Conservation (phyloP, 2,888 invertebrate species). For the Brachyopa scutellaris region DNA sequence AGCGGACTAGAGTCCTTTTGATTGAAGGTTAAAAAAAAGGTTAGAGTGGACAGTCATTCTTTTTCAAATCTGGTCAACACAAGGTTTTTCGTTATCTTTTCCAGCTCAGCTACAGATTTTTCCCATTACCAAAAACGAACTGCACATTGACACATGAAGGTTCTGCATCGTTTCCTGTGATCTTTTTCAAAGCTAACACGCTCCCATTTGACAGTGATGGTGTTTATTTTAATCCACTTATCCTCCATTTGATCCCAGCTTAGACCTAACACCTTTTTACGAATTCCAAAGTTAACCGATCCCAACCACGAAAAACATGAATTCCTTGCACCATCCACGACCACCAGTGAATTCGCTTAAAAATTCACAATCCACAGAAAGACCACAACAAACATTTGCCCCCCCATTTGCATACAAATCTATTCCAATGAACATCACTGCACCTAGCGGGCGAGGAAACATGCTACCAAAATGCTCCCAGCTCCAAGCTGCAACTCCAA, state of each 20-base stretch:
- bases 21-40: too few species aligned
- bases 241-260: constrained; percentile 1
- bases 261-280: constrained; percentile 17
- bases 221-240: background rate
- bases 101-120: too few species aligned
- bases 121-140: too few species aligned
- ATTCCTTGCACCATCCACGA: constrained; percentile 24
- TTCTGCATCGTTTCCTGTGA: too few species aligned
- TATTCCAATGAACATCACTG: constrained; percentile 56
- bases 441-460: constrained; percentile 53
- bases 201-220: background rate
- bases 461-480: constrained; percentile 30
- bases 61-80: too few species aligned
- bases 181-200: too few species aligned
- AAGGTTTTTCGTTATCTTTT: too few species aligned
- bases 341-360: constrained; percentile 19
- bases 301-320: constrained; percentile 11
- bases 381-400: constrained; percentile 24
- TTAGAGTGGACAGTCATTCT: too few species aligned
- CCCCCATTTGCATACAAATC: constrained; percentile 67
- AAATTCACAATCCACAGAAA: constrained; percentile 10
- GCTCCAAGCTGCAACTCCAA: constrained; percentile 12
- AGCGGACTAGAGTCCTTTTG: too few species aligned
- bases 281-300: constrained; percentile 24
- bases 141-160: too few species aligned